Base-by-base conservation (phyloP, 2,113 vertebrate species). In the rat (Rattus norvegicus) region DNA sequence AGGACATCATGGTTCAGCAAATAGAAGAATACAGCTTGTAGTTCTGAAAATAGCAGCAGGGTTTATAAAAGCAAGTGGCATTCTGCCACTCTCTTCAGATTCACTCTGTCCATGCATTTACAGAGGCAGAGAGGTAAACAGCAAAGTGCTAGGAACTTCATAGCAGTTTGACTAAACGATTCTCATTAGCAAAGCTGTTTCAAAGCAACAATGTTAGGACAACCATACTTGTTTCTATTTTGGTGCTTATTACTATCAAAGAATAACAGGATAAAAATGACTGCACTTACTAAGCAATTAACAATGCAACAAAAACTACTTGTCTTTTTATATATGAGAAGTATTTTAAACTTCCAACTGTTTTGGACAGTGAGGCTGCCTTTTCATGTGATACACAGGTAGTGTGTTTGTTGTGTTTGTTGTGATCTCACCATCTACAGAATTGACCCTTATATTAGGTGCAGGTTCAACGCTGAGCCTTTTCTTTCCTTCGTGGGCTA, bases 221-320 rank as follows among this genome's bases (percentile, higher is more conserved):
- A 88, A 93, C 24, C 56, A n/a, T n/a, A 85, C 43, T 95, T 90
- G 8, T 77, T 39, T 89, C 88, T 92, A 92, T 91, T 94, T 90
- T 70, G 63, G 63, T 93, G n/a, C 17, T 84, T 79, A 70, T 80
- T 65, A 94, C 14, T 91, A 93, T 33, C 28, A 92, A 94, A 96
- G 80, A 67, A 88, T 59, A 47, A 91, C 87, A 92, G 49, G 30
- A 92, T 70, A 80, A 93, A 72, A 67, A 28, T 24, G 43, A 87
- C 4, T 85, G 8, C 81, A 94, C 14, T 93, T 94, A 88, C 47
- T 75, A 84, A 24, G 26, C n/a, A 90, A 88, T 92, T 79, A 43
- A 43, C 43, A 95, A 87, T 93, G 96, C 89, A 89, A 90, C 52
- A 81, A 56, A 80, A 81, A 20, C 49, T 16, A 22, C n/a, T 92